Conservation (phyloP, 2,797 vertebrate species). For the Myotis findleyi region DNA sequence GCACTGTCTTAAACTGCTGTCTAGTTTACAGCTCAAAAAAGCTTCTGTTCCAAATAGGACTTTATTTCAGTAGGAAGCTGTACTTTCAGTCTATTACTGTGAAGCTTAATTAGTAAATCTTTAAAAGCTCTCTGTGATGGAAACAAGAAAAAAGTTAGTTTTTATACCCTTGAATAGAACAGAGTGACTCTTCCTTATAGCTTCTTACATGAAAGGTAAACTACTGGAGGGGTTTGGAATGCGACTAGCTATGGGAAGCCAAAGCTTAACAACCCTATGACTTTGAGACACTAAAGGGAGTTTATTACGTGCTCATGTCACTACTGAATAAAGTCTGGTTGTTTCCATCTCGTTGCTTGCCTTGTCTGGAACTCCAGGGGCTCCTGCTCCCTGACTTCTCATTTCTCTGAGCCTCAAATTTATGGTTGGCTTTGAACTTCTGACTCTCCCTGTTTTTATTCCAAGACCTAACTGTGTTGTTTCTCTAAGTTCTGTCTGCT, state of each 20-base stretch:
- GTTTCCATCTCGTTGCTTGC: background rate
- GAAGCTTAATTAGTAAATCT: slow-evolving; percentile 70
- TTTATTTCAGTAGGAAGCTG: slow-evolving; percentile 64
- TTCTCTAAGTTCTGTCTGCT: background rate
- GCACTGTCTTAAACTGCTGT: slow-evolving; percentile 74
- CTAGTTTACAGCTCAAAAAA: slow-evolving; percentile 74
- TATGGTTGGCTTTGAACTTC: slow-evolving; percentile 25
- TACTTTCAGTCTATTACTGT: slow-evolving; percentile 64
- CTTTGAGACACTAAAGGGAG: background rate
- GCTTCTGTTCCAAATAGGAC: slow-evolving; percentile 66
- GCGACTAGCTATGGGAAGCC: background rate
- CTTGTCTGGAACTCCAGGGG: background rate
- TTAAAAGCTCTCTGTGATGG: slow-evolving; percentile 43
- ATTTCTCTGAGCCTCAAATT: slow-evolving; percentile 31
- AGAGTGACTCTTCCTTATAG: slow-evolving; percentile 3
- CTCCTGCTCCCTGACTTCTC: background rate
- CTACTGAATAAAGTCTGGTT: background rate
- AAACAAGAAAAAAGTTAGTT: background rate
- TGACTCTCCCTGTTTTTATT: background rate
- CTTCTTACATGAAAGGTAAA: background rate
- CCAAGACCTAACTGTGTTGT: background rate
- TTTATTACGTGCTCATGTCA: background rate
- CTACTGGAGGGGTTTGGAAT: background rate
- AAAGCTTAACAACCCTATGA: background rate
- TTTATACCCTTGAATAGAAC: slow-evolving; percentile 35